These are phyloP conservation scores for Acanthopagrus latus DNA, from an alignment of 2,797 vertebrate species.

Conservation along the genomic window DNA sequence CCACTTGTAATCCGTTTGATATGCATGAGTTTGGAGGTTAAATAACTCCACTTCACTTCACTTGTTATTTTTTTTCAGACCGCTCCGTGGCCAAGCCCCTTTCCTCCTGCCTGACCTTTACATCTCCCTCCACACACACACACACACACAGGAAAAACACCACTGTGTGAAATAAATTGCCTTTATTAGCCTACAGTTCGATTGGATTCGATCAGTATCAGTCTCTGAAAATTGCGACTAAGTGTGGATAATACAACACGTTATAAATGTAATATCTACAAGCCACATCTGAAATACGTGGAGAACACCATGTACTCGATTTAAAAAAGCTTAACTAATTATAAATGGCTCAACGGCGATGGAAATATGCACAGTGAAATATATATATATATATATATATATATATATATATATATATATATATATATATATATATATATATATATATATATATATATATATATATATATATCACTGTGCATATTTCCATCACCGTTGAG, in stretches of 20 bases:
- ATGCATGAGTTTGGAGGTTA: not conserved
- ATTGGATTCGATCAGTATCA: not conserved
- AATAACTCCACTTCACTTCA: not conserved
- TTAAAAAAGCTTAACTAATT: not conserved
- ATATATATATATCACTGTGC: too few relatives aligned
- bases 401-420: too few relatives aligned
- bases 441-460: too few relatives aligned
- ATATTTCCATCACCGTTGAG: too few relatives aligned
- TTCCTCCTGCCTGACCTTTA: constrained; percentile 1
- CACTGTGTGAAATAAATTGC: not conserved
- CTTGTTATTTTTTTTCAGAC: not conserved
- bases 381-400: too few relatives aligned
- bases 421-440: too few relatives aligned
- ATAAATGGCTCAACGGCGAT: not conserved
- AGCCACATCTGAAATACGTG: not conserved
- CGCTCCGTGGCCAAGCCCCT: not conserved
- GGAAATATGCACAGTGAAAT: fast-evolving
- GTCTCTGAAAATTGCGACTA: not conserved
- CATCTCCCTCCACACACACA: not conserved
- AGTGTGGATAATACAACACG: not conserved
- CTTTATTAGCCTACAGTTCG: not conserved
- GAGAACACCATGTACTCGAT: not conserved
- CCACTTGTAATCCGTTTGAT: not conserved
- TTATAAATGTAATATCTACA: too few relatives aligned
- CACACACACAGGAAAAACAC: not conserved